A percentile compares a stretch with the other conserved stretches of the same genome.
These are phyloP conservation scores for Nothoprocta perdicaria DNA, from an alignment of 2,113 vertebrate genomes.

Conservation along the genomic window DNA sequence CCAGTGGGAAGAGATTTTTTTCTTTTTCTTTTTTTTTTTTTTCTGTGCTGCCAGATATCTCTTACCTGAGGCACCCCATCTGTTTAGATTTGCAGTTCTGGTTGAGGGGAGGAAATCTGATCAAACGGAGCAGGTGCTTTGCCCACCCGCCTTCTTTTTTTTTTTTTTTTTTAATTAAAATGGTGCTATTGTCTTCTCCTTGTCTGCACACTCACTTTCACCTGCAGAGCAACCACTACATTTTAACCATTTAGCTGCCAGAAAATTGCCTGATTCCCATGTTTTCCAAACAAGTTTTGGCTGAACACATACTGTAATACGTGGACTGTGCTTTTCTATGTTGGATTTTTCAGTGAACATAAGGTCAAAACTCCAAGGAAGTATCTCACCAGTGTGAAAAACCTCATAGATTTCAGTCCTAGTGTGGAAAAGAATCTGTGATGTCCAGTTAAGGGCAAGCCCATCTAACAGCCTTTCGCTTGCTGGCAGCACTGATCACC, in stretches of 20 bases:
- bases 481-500: constrained; percentile 35
- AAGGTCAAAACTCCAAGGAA: constrained; percentile 60
- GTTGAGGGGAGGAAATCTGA: constrained; percentile 61
- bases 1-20: constrained; percentile 29
- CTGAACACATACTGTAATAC: constrained; percentile 2
- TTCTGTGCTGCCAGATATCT: constrained; percentile 43
- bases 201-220: constrained; percentile 45
- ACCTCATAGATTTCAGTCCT: constrained; percentile 47
- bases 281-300: neutral
- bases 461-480: constrained; percentile 43
- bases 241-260: constrained; percentile 36
- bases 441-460: constrained; percentile 36
- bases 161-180: constrained; percentile 21
- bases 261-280: constrained; percentile 2
- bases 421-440: neutral
- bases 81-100: constrained; percentile 54
- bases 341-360: constrained; percentile 13
- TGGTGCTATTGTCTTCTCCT: constrained; percentile 43
- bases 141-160: neutral
- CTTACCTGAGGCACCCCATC: constrained; percentile 63
- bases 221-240: constrained; percentile 35
- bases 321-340: neutral
- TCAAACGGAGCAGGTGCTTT: constrained; percentile 65
- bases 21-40: neutral
- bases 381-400: constrained; percentile 51